Evolutionary conservation across 2,113 vertebrate genomes (phyloP).

Genomic region (Ageneiosus marmoratus): DNA sequence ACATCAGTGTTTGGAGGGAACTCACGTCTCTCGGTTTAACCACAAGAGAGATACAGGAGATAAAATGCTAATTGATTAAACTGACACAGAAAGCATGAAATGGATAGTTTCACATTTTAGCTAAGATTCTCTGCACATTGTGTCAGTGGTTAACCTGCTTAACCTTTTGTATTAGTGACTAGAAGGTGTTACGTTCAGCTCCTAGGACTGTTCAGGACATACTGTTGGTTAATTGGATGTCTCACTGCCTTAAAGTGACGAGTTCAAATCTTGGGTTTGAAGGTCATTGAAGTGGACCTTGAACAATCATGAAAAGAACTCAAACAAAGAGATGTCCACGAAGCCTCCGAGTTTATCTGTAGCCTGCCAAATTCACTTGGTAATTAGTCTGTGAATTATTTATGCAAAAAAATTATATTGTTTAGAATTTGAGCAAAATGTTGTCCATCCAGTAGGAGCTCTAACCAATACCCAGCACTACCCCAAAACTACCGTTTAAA

Average conservation of each 20-base stretch:
- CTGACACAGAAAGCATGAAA: neutral
- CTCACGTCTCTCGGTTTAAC: neutral
- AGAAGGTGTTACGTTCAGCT: neutral
- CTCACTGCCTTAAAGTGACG: neutral
- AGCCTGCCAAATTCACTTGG: neutral
- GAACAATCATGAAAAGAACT: neutral
- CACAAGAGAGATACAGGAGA: neutral
- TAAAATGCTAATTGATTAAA: neutral
- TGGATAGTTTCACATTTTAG: neutral
- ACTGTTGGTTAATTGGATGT: neutral
- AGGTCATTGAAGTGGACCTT: neutral
- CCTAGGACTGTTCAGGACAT: neutral
- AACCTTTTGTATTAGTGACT: neutral
- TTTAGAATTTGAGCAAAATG: neutral
- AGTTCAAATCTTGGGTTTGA: neutral
- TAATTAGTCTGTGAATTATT: neutral
- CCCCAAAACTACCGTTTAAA: neutral
- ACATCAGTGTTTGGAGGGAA: neutral
- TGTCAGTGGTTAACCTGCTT: neutral
- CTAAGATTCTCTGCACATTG: neutral
- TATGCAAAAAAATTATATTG: neutral
- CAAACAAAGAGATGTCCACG: no score
- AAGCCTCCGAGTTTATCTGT: no score
- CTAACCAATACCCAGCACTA: neutral
- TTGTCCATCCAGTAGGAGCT: no score